Conservation (phyloP, 2,797 vertebrate genomes). For the Coranthus polyacanthus region DNA sequence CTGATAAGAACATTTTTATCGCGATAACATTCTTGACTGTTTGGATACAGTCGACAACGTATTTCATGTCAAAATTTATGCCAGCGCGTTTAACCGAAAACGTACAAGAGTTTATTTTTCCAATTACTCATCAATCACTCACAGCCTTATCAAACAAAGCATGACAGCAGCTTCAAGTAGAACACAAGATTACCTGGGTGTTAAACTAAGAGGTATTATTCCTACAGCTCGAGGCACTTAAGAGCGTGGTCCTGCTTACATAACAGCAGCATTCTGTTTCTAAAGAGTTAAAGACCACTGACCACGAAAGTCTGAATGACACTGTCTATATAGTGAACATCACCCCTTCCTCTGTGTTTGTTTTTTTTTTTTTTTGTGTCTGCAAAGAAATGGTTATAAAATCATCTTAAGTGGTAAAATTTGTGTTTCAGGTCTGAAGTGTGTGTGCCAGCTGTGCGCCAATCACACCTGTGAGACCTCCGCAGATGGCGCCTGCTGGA, state of each 20-base stretch:
- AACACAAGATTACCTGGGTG: constrained; percentile 83
- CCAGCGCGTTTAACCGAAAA: no score
- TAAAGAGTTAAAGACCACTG: constrained; percentile 46
- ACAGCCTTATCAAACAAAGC: constrained; percentile 71
- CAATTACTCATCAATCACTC: constrained; percentile 50
- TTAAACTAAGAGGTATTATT: constrained; percentile 86
- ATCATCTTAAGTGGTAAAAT: neutral
- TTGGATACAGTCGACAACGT: no score
- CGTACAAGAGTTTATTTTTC: constrained; percentile 5
- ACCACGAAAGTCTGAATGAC: constrained; percentile 27
- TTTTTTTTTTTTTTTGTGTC: neutral
- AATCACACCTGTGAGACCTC: constrained; percentile 95
- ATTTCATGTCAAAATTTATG: no score
- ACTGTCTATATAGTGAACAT: constrained; percentile 15
- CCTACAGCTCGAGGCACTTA: constrained; percentile 68
- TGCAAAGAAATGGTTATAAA: neutral
- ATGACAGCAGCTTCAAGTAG: constrained; percentile 72
- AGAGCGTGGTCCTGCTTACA: constrained; percentile 65
- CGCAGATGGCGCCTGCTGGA: constrained; percentile 95
- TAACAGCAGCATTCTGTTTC: constrained; percentile 67
- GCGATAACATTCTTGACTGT: no score
- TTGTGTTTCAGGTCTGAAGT: constrained; percentile 85
- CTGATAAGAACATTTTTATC: no score
- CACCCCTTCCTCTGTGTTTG: no score
- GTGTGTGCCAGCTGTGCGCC: constrained; percentile 93